Conservation (phyloP, 1,140 invertebrate genomes). For the Achatina immaculata region DNA sequence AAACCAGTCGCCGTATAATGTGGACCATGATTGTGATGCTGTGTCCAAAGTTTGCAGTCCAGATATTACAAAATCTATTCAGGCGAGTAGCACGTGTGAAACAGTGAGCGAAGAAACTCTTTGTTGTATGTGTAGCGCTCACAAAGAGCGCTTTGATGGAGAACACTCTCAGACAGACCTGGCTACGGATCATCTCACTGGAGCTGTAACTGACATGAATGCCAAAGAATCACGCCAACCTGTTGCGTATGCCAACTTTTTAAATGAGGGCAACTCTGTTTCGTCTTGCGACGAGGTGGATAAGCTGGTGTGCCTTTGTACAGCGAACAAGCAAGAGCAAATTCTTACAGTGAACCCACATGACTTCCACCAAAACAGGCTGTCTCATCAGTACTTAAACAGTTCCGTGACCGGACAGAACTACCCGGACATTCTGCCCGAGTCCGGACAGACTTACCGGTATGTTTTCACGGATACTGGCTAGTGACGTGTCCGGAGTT, state of each 20-base stretch:
- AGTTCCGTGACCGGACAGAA: slow-evolving; percentile 21
- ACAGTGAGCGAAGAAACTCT: not conserved
- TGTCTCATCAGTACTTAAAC: slow-evolving; percentile 30
- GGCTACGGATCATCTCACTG: too few species aligned
- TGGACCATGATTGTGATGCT: not conserved
- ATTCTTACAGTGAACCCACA: slow-evolving; percentile 3
- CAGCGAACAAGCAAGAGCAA: not conserved
- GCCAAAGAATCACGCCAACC: not conserved
- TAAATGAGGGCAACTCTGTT: not conserved
- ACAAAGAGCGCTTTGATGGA: not conserved
- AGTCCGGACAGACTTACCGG: not conserved
- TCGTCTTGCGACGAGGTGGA: not conserved
- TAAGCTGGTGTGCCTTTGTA: not conserved
- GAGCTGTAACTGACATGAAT: not conserved
- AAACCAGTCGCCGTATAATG: not conserved
- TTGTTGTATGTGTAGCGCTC: not conserved
- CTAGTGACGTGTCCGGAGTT: not conserved
- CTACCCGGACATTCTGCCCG: slow-evolving; percentile 12
- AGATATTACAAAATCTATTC: not conserved
- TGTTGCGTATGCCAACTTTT: slow-evolving; percentile 11
- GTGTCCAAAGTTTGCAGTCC: not conserved
- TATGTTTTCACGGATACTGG: not conserved
- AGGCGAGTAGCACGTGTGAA: not conserved
- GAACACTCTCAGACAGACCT: not conserved
- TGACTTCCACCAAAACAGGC: not conserved